phyloP scores from a whole-genome alignment of 2,113 vertebrate species.

The Cnemophilus loriae region DNA sequence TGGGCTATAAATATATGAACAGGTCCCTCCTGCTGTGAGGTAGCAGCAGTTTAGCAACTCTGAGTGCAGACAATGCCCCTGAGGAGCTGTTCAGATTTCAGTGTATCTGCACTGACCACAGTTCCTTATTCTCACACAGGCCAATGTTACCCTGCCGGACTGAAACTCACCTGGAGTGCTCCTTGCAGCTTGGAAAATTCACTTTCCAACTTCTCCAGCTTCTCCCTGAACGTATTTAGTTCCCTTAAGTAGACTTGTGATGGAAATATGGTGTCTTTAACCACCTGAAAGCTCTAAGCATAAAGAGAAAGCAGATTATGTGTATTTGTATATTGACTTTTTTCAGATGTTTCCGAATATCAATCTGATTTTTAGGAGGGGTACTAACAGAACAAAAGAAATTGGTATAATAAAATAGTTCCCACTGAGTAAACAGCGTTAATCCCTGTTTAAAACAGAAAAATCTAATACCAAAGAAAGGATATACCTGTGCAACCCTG shows the following conservation, averaged over 20 bases:
- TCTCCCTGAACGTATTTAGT: constrained; percentile 65
- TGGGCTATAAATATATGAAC: background rate
- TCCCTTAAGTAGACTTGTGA: constrained; percentile 61
- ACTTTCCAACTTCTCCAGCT: constrained; percentile 72
- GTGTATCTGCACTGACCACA: background rate
- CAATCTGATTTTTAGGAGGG: constrained; percentile 64
- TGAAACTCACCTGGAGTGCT: constrained; percentile 67
- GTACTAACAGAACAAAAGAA: constrained; percentile 27
- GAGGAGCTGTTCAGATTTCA: background rate
- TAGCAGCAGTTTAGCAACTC: background rate
- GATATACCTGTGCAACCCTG: constrained; percentile 54
- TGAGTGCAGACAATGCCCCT: background rate
- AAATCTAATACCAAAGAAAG: background rate
- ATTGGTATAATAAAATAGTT: background rate
- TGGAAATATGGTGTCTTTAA: constrained; percentile 69
- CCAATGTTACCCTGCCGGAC: background rate
- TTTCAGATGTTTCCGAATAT: constrained; percentile 72
- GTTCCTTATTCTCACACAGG: background rate
- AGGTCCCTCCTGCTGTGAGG: background rate
- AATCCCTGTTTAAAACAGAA: background rate
- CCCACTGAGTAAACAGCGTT: background rate
- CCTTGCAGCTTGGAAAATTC: constrained; percentile 72
- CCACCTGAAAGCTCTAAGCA: constrained; percentile 61
- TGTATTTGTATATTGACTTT: constrained; percentile 63
- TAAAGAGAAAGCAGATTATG: constrained; percentile 19